Evolutionary conservation across 2,888 invertebrate genomes (phyloP), one percentile per base, ranked within the genome.

Genomic region (Epinotia ramella): DNA sequence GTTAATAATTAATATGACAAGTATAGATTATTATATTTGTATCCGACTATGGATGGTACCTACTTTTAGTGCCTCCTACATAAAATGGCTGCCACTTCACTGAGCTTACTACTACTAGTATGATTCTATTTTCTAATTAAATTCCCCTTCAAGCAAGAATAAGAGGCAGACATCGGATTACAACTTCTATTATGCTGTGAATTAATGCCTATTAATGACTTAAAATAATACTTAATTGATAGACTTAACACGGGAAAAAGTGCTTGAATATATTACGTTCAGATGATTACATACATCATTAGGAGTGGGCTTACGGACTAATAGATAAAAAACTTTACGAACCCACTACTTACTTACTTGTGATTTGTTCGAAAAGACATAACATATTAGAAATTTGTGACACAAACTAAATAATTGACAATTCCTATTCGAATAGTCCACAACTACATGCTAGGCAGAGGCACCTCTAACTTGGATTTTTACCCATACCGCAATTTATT

Each of bases 1-100:
- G 59, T 74, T 74, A 12, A 64, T 44, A 67, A 33, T 59, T 73
- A 12, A 49, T 67, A 73, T n/a, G 44, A 74, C 62, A 24, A 60
- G 16, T 68, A 71, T 57, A 56, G 53, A 56, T 66, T 28, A 28
- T 28, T 28, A n/a, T 16, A n/a, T 24, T 11, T 18, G 46, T 64
- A 62, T 28, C 64, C 33, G 59, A 40, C 20, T 60, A 53, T 40
- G 59, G 46, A 56, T 44, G 59, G 33, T 64, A 69, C 68, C 57
- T 18, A 59, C 53, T n/a, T 28, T 20, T 13, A 46, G 44, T 11
- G 24, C n/a, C 49, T 20, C 16, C 24, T 24, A 20, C 9, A 28
- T 0, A 65, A 49, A 9, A 33, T 49, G 1, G 49, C 9, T 40
- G 40, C 7, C 49, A 49, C 13, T 13, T 49, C 16, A 13, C 49